These are phyloP conservation scores for Dryocosmus kuriphilus DNA, from an alignment of 2,888 invertebrate species.

Conservation along the genomic window DNA sequence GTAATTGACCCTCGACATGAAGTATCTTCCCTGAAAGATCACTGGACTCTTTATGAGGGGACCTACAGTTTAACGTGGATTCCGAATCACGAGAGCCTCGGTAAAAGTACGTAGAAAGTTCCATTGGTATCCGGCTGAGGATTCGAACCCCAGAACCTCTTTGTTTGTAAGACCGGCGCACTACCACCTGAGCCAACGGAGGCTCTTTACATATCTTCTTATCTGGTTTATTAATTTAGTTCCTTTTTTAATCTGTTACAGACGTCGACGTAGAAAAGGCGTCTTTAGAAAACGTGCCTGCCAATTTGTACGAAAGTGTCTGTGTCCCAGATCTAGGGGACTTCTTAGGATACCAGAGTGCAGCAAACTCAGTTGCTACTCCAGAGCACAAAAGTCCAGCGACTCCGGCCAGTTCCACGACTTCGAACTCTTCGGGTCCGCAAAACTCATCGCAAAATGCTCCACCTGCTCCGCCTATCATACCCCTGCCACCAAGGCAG, in stretches of 20 bases:
- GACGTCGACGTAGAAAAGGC: conserved; percentile 90
- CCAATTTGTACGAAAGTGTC: conserved; percentile 89
- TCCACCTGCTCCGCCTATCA: conserved; percentile 55
- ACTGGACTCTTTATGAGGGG: too few species aligned
- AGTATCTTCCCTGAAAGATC: too few species aligned
- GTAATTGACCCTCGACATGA: too few species aligned
- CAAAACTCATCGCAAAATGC: conserved; percentile 53
- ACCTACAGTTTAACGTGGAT: too few species aligned
- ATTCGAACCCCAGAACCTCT: too few species aligned
- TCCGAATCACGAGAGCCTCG: too few species aligned
- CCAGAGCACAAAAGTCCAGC: conserved; percentile 77
- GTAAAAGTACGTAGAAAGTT: too few species aligned
- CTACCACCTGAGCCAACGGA: too few species aligned
- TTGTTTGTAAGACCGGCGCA: too few species aligned
- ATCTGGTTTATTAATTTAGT: not conserved
- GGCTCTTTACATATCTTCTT: too few species aligned
- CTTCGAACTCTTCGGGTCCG: conserved; percentile 65
- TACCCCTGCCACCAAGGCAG: conserved; percentile 65
- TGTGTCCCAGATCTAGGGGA: conserved; percentile 88
- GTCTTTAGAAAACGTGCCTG: conserved; percentile 85
- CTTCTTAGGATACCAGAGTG: conserved; percentile 81
- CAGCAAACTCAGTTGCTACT: conserved; percentile 66
- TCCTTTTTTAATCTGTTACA: conserved; percentile 68
- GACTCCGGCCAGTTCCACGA: conserved; percentile 74
- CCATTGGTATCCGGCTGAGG: too few species aligned